Conservation (phyloP, 1,140 invertebrate species). For the Euura saliciscinereae region DNA sequence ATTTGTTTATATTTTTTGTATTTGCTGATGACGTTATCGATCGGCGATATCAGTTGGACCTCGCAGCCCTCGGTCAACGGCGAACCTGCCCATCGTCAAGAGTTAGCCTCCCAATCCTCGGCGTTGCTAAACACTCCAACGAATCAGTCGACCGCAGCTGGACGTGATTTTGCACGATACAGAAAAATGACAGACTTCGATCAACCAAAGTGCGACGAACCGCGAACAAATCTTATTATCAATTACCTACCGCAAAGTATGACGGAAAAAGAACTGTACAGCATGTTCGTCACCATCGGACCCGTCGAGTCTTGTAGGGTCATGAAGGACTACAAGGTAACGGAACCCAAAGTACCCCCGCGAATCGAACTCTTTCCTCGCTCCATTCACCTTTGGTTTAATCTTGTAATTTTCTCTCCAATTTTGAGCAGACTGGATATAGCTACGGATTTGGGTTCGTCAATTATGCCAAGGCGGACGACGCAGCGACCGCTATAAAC, state of each 20-base stretch:
- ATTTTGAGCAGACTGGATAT: constrained; percentile 77
- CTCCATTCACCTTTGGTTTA: constrained; percentile 1
- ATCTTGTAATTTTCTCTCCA: background rate
- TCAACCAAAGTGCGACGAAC: constrained; percentile 43
- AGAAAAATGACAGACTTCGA: constrained; percentile 46
- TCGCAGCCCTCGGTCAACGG: constrained; percentile 27
- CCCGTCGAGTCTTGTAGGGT: constrained; percentile 88
- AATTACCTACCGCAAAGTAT: constrained; percentile 95
- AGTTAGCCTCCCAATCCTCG: constrained; percentile 13
- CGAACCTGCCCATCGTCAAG: constrained; percentile 9
- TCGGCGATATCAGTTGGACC: constrained; percentile 49
- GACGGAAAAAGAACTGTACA: constrained; percentile 88
- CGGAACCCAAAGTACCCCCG: constrained; percentile 21
- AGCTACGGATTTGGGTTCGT: constrained; percentile 97
- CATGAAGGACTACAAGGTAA: constrained; percentile 87
- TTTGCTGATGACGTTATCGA: constrained; percentile 55
- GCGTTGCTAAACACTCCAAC: background rate
- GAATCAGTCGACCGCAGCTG: background rate
- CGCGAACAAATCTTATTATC: constrained; percentile 86
- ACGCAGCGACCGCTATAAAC: constrained; percentile 85
- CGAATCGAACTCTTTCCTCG: background rate
- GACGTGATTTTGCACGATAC: constrained; percentile 23
- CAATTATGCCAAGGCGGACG: constrained; percentile 84
- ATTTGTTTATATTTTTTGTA: constrained; percentile 64
- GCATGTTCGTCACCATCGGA: constrained; percentile 86